Conservation (phyloP, 2,888 invertebrate species). For the Troides helena region DNA sequence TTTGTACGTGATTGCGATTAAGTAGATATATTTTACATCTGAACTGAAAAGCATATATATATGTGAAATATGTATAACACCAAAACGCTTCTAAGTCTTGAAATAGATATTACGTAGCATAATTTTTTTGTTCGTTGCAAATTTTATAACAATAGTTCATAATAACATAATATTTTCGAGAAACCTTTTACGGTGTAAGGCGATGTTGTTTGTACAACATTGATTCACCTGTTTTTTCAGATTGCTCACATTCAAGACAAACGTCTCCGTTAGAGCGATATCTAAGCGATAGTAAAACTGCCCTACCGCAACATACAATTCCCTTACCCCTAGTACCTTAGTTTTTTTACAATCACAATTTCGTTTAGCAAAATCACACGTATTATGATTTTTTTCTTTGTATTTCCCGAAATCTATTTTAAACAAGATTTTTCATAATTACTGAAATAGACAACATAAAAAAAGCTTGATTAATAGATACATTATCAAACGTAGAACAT, state of each 20-base stretch:
- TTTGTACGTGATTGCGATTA: neutral
- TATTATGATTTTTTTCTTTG: no score
- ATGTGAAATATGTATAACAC: neutral
- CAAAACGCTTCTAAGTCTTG: neutral
- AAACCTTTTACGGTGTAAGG: neutral
- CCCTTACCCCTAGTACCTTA: neutral
- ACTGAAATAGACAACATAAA: no score
- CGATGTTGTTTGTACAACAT: neutral
- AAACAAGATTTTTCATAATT: no score
- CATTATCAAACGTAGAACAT: no score
- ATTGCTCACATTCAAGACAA: slow-evolving; percentile 22
- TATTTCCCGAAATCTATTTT: no score
- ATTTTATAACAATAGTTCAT: neutral
- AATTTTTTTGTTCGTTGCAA: neutral
- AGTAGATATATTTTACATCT: neutral
- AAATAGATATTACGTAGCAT: neutral
- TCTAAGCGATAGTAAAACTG: slow-evolving; percentile 50
- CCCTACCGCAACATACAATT: slow-evolving; percentile 54
- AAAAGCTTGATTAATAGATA: no score
- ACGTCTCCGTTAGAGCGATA: slow-evolving; percentile 36
- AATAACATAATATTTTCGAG: neutral
- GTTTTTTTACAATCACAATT: slow-evolving; percentile 3
- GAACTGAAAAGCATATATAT: neutral
- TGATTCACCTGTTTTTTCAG: slow-evolving; percentile 18
- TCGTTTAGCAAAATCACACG: no score